These are phyloP conservation scores for Xylophagus ater DNA, from an alignment of 2,888 invertebrate genomes.

Conservation along the genomic window DNA sequence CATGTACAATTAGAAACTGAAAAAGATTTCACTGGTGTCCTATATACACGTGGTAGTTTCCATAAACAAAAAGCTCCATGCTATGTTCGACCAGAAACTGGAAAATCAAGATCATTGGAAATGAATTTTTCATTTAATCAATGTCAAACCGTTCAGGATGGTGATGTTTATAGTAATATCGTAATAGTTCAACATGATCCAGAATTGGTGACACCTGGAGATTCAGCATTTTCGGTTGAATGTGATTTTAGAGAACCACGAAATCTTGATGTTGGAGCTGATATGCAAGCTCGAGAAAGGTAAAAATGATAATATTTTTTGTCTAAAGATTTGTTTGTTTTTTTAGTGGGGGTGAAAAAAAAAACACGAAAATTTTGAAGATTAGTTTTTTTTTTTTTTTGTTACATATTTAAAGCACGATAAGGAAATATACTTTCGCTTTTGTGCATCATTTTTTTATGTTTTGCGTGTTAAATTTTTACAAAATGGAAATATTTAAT, in stretches of 20 bases:
- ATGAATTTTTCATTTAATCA: constrained; percentile 46
- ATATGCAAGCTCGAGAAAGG: constrained; percentile 40
- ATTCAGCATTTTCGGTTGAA: constrained; percentile 52
- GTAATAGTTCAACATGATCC: constrained; percentile 56
- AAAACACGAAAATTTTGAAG: constrained; percentile 2
- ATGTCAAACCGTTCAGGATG: constrained; percentile 46
- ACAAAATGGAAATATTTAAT: not conserved
- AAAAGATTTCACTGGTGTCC: constrained; percentile 48
- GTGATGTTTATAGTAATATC: constrained; percentile 48
- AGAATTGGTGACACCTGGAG: constrained; percentile 51
- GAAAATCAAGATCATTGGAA: constrained; percentile 38
- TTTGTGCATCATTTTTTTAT: no score
- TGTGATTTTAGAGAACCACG: constrained; percentile 50
- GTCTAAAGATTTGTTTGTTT: constrained; percentile 13
- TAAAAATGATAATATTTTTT: constrained; percentile 34
- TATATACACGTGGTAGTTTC: constrained; percentile 52
- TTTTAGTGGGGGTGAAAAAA: not conserved
- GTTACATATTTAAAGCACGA: no score
- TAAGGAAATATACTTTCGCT: no score
- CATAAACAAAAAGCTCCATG: constrained; percentile 46
- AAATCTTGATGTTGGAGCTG: constrained; percentile 43
- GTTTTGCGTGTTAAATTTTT: not conserved
- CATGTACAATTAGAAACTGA: constrained; percentile 42
- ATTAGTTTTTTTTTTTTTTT: no score
- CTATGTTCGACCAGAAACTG: constrained; percentile 42